phyloP scores from a whole-genome alignment of 1,140 invertebrate species.

The Pygmarrhopalites habei region DNA sequence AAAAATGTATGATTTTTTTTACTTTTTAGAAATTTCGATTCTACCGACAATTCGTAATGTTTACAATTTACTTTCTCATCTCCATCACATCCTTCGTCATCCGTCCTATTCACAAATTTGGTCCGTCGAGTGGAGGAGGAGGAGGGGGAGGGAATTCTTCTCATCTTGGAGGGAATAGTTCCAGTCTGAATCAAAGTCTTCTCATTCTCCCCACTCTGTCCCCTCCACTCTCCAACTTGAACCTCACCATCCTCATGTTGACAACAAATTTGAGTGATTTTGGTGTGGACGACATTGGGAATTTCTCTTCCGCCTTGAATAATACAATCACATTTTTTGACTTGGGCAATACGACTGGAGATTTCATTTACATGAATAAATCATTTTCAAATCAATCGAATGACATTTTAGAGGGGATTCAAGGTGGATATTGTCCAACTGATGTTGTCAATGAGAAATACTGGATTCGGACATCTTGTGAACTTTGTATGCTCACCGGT shows the following conservation, averaged over 20 bases:
- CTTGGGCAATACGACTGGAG: neutral
- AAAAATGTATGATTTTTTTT: too few species aligned
- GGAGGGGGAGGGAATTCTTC: too few species aligned
- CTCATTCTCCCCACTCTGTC: neutral
- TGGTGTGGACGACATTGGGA: conserved; percentile 5
- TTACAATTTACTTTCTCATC: conserved; percentile 79
- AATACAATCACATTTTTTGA: neutral
- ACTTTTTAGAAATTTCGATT: conserved; percentile 91
- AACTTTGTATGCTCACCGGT: conserved; percentile 64
- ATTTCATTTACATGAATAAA: neutral
- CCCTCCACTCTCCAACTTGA: neutral
- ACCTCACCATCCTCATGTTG: neutral
- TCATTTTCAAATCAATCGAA: neutral
- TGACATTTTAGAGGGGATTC: too few species aligned
- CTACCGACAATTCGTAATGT: conserved; percentile 83
- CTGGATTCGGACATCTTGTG: conserved; percentile 52
- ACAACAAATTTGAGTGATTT: neutral
- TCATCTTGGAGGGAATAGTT: neutral
- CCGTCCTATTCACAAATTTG: conserved; percentile 52
- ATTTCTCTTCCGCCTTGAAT: neutral
- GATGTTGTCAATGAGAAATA: neutral
- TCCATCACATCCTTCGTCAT: conserved; percentile 79
- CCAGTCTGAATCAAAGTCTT: neutral
- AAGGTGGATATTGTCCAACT: conserved; percentile 1
- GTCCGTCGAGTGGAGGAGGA: neutral